phyloP scores from a whole-genome alignment of 2,113 vertebrate species.

The Choloepus hoffmanni region DNA sequence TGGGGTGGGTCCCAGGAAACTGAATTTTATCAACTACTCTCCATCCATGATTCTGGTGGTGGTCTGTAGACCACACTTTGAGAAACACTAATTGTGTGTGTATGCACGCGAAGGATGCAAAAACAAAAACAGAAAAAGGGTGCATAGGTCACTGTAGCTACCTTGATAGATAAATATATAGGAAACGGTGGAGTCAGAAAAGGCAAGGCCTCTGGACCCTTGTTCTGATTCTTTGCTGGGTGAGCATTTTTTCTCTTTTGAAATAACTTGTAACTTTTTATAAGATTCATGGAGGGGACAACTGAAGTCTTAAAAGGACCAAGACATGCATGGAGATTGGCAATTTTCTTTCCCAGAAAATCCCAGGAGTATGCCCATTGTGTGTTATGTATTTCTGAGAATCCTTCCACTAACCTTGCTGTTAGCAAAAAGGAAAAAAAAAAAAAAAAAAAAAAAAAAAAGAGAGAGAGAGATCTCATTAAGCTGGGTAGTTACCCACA shows the following conservation, averaged over 20 bases:
- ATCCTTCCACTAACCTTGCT: slow-evolving; percentile 12
- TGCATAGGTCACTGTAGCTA: not conserved
- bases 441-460: not conserved
- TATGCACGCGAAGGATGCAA: not conserved
- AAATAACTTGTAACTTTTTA: not conserved
- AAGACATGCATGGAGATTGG: not conserved
- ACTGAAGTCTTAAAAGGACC: not conserved
- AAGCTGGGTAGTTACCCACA: not conserved
- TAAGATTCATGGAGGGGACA: not conserved
- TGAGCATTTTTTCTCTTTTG: slow-evolving; percentile 16
- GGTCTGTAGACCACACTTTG: not conserved
- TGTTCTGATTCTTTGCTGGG: not conserved
- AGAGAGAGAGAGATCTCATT: not conserved
- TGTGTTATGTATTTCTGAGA: slow-evolving; percentile 45
- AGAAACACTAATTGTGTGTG: not conserved
- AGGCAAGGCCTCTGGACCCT: not conserved
- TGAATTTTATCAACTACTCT: not conserved
- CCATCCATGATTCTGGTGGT: not conserved
- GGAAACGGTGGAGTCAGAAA: not conserved
- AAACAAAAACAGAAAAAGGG: not conserved
- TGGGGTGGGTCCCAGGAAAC: not conserved
- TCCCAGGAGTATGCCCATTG: not conserved
- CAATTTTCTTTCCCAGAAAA: slow-evolving; percentile 47
- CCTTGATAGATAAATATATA: not conserved
- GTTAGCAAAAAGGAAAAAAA: not conserved